Conservation (phyloP, 30 jellyfish, hydroid and myxozoan genomes). For the Hydra vulgaris region DNA sequence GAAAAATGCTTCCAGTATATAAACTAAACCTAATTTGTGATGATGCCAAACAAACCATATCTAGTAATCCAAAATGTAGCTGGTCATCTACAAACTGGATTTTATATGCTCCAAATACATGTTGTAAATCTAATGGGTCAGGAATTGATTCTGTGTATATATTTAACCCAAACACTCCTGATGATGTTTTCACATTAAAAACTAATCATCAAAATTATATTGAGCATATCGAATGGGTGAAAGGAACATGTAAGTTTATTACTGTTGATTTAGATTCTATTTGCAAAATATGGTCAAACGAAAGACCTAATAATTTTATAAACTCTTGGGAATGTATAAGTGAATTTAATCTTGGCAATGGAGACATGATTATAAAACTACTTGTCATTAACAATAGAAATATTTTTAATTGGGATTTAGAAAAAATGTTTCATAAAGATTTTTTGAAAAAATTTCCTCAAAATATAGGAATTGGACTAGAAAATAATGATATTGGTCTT, state of each 20-base stretch:
- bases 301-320: conserved; percentile 17
- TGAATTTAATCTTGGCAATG: conserved; percentile 19
- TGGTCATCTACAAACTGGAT: conserved; percentile 61
- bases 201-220: conserved; percentile 34
- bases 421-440: conserved; percentile 27
- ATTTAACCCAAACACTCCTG: conserved; percentile 52
- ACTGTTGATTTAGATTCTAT: conserved; percentile 42
- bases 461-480: neutral
- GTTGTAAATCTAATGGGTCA: conserved; percentile 10
- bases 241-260: conserved; percentile 36
- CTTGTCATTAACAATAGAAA: conserved; percentile 40
- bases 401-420: conserved; percentile 31
- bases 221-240: conserved; percentile 59
- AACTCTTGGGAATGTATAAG: conserved; percentile 39
- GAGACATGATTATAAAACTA: conserved; percentile 23
- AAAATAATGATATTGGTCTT: conserved; percentile 19
- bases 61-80: conserved; percentile 26
- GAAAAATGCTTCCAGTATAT: conserved; percentile 16
- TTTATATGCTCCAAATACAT: conserved; percentile 33
- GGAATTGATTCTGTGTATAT: conserved; percentile 21
- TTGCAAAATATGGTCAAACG: conserved; percentile 42
- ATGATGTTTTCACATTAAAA: conserved; percentile 35
- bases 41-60: neutral
- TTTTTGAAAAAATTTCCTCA: conserved; percentile 30
- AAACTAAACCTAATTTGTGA: neutral